These are phyloP conservation scores for Cheilosia variabilis DNA, from an alignment of 2,888 invertebrate species.

Conservation along the genomic window DNA sequence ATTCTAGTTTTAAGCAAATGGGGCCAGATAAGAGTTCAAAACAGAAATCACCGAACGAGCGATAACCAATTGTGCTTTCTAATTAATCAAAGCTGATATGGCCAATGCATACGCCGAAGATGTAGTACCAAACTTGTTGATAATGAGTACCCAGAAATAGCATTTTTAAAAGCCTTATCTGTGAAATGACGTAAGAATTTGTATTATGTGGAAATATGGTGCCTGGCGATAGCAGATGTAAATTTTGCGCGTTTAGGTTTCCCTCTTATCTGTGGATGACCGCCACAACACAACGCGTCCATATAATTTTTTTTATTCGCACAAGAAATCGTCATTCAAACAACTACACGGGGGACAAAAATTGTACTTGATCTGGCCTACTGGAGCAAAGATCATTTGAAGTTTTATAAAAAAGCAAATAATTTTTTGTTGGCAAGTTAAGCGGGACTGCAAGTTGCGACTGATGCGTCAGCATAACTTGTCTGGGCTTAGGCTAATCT, in stretches of 20 bases:
- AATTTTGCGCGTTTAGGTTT: background rate
- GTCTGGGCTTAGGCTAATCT: no score
- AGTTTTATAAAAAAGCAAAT: background rate
- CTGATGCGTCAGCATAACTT: no score
- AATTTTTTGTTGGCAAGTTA: no score
- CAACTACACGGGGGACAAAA: background rate
- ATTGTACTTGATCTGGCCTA: background rate
- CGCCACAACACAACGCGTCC: background rate
- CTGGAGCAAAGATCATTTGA: background rate
- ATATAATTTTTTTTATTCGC: background rate
- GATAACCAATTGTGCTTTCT: constrained; percentile 43
- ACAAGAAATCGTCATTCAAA: background rate
- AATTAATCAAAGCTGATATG: constrained; percentile 42
- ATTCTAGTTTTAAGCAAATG: constrained; percentile 46
- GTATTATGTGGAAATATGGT: background rate
- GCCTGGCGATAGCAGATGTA: constrained; percentile 12
- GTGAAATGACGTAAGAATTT: constrained; percentile 26
- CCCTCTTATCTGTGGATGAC: constrained; percentile 12
- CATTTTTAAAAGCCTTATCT: background rate
- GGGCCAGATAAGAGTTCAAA: constrained; percentile 55
- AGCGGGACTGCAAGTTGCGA: no score
- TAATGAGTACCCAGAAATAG: background rate
- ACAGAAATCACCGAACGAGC: constrained; percentile 29
- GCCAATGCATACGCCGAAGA: constrained; percentile 4
- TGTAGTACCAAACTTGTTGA: constrained; percentile 6